Evolutionary conservation across 2,888 invertebrate genomes (phyloP).

Genomic region (Neoitamus cyanurus): DNA sequence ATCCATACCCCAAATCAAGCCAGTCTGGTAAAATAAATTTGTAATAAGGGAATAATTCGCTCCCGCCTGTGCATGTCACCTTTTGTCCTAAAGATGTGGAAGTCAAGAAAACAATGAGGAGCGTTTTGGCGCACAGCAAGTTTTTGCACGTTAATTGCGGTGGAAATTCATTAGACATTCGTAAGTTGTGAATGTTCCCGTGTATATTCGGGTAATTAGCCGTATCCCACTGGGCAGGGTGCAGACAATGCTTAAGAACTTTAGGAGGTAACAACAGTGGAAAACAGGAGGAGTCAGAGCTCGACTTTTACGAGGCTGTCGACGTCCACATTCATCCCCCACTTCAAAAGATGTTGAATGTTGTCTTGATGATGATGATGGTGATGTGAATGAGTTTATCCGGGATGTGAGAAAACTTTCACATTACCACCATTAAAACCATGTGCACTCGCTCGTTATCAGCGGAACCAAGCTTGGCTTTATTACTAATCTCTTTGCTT

Average conservation of each 20-base stretch:
- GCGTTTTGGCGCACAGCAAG: constrained; percentile 15
- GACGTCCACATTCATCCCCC: background rate
- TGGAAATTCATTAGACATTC: constrained; percentile 16
- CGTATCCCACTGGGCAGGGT: background rate
- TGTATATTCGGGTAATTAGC: background rate
- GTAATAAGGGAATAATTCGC: background rate
- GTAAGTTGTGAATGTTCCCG: background rate
- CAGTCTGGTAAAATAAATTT: background rate
- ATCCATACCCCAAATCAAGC: background rate
- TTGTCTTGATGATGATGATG: background rate
- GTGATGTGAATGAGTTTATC: background rate
- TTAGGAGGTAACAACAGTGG: background rate
- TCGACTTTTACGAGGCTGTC: background rate
- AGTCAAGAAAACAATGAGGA: background rate
- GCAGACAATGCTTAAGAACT: constrained; percentile 8
- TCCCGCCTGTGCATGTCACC: background rate
- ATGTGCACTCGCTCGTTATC: background rate
- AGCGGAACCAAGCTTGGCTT: background rate
- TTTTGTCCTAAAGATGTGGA: background rate
- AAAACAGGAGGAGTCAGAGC: background rate
- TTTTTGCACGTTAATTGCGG: constrained; percentile 16
- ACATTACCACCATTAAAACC: background rate
- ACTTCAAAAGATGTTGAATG: constrained; percentile 15
- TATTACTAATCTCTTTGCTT: background rate
- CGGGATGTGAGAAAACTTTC: background rate